These are phyloP conservation scores for Ecdyonurus torrentis DNA, from an alignment of 2,888 invertebrate species.

Conservation along the genomic window DNA sequence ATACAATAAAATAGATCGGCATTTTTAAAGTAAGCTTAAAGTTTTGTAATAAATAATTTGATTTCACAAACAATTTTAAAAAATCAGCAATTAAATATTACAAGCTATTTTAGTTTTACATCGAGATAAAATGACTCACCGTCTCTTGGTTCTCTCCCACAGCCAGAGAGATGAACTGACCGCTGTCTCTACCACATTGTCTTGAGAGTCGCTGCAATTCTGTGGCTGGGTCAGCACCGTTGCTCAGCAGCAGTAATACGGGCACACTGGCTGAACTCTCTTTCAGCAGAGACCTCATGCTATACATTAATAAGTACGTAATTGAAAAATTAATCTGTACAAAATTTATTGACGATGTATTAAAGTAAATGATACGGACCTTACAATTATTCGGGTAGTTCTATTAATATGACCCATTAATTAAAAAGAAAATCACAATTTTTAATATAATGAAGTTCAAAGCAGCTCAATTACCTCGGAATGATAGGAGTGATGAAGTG, in stretches of 20 bases:
- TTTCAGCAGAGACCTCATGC: constrained; percentile 67
- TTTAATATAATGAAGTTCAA: not conserved
- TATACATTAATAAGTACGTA: constrained; percentile 23
- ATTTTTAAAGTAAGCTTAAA: not conserved
- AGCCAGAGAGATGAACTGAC: constrained; percentile 74
- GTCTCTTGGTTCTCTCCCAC: constrained; percentile 88
- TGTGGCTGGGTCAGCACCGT: constrained; percentile 85
- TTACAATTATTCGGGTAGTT: not conserved
- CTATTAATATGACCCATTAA: constrained; percentile 1
- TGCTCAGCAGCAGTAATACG: constrained; percentile 82
- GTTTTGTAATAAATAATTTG: not conserved
- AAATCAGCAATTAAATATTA: not conserved
- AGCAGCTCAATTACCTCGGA: constrained; percentile 30
- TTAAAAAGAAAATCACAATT: not conserved
- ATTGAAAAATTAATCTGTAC: not conserved
- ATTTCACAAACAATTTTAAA: not conserved
- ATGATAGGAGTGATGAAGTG: constrained; percentile 79
- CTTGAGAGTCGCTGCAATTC: constrained; percentile 35
- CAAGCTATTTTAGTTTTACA: not conserved
- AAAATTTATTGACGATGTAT: not conserved
- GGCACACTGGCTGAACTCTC: constrained; percentile 72
- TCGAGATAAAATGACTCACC: constrained; percentile 28
- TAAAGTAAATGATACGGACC: not conserved
- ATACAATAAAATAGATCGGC: not conserved
- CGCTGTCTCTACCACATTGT: constrained; percentile 43